Evolutionary conservation across 2,113 vertebrate species (phyloP).

Genomic region (Ahaetulla prasina): DNA sequence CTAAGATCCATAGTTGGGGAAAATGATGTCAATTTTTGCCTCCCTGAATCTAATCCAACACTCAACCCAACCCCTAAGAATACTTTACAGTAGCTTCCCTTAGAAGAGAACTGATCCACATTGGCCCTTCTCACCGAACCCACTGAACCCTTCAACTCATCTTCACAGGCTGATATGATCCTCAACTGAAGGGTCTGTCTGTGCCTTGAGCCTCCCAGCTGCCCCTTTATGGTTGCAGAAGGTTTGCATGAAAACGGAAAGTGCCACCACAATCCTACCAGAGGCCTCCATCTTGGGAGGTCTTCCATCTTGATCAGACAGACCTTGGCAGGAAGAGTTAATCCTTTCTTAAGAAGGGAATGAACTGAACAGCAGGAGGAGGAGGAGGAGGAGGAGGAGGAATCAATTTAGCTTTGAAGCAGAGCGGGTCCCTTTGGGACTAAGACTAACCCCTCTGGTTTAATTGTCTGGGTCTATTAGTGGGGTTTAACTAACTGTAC

Average conservation of each 20-base stretch:
- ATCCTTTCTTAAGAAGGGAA: background rate
- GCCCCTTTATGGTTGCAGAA: background rate
- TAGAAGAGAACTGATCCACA: background rate
- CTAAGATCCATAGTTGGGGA: background rate
- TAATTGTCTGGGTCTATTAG: background rate
- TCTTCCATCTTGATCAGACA: background rate
- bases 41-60: background rate
- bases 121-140: background rate
- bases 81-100: background rate
- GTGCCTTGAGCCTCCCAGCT: background rate
- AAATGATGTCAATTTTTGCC: background rate
- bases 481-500: background rate
- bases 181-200: background rate
- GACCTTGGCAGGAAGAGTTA: background rate
- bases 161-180: background rate
- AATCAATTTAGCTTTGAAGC: background rate
- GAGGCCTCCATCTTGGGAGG: background rate
- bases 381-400: background rate
- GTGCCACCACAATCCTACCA: background rate
- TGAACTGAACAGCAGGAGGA: background rate
- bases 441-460: background rate
- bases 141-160: background rate
- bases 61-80: background rate
- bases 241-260: background rate
- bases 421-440: background rate